Evolutionary conservation across 2,888 invertebrate species (phyloP), one percentile per base, ranked within the genome.

Genomic region (Temnothorax unifasciatus): DNA sequence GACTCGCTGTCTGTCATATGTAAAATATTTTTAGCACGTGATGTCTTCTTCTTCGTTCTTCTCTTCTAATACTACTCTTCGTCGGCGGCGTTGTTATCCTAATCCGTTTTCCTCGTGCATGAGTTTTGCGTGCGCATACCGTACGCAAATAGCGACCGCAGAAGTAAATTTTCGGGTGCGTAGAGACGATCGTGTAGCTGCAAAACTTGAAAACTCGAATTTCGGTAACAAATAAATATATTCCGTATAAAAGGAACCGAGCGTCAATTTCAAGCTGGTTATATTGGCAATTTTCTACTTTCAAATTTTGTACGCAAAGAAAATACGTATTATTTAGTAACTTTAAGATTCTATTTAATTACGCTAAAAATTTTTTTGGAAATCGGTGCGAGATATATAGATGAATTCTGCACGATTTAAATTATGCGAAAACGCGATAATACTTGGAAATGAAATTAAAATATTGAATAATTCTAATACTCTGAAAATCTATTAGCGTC

Each of bases 21-120:
- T 87, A 77, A 90, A 90, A 88, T 88, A 92, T 90, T 89, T 92
- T 91, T 88, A 88, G 85, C 69, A 73, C 76, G 38, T 47, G 68
- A 82, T 63, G 79, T 89, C 82, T 82, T 73, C 54, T 38, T 61
- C 63, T 25, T 76, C 52, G 25, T 13, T 34, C 50, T 73, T 50
- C 63, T 6, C 38, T 68, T 47, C 34, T 75, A 59, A 34, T 11
- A 52, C 15, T 29, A 29, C 29, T 29, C 66, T 50, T 69, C 57
- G 59, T 34, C 25, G 3, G 6, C 44, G 54, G 9, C 44, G 41
- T 66, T 52, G 15, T 64, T 52, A 44, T 44, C 34, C 52, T 52
- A 25, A 25, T 50, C 25, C 25, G 44, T 77, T 68, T 68, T 69
- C 18, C 2, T 15, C 25, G 25, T 54, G 9, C 25, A n/a, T 54